Conservation (phyloP, 2,888 invertebrate species). For the Erynnis tages region DNA sequence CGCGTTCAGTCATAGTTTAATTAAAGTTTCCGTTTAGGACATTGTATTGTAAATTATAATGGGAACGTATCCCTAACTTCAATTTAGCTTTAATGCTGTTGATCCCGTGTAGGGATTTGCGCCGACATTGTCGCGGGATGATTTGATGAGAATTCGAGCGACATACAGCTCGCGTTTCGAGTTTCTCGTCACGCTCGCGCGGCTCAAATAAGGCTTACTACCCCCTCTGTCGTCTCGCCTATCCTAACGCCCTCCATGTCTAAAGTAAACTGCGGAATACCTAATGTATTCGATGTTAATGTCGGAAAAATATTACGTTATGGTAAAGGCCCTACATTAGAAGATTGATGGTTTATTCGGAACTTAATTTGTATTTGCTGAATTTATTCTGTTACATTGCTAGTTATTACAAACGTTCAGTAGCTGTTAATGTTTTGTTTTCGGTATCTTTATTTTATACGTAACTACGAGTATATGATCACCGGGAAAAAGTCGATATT, state of each 20-base stretch:
- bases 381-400: too few species aligned
- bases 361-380: too few species aligned
- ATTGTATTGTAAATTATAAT: constrained; percentile 32
- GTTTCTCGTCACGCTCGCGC: constrained; percentile 77
- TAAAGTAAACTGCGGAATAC: constrained; percentile 71
- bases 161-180: constrained; percentile 70
- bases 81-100: constrained; percentile 75
- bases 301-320: constrained; percentile 30
- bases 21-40: constrained; percentile 15
- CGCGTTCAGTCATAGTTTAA: constrained; percentile 4
- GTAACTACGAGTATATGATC: too few species aligned
- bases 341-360: constrained; percentile 10
- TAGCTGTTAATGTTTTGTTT: too few species aligned
- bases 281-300: constrained; percentile 56
- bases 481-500: too few species aligned
- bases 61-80: constrained; percentile 54
- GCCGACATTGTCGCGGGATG: constrained; percentile 73
- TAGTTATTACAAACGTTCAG: too few species aligned
- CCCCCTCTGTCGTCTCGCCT: constrained; percentile 56
- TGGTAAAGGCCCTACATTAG: not conserved
- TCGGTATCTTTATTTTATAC: too few species aligned
- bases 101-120: constrained; percentile 76
- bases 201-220: constrained; percentile 77
- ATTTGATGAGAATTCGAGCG: constrained; percentile 77
- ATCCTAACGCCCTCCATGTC: constrained; percentile 58